Conservation (phyloP, 2,888 invertebrate genomes). For the Enchytraeus crypticus region DNA sequence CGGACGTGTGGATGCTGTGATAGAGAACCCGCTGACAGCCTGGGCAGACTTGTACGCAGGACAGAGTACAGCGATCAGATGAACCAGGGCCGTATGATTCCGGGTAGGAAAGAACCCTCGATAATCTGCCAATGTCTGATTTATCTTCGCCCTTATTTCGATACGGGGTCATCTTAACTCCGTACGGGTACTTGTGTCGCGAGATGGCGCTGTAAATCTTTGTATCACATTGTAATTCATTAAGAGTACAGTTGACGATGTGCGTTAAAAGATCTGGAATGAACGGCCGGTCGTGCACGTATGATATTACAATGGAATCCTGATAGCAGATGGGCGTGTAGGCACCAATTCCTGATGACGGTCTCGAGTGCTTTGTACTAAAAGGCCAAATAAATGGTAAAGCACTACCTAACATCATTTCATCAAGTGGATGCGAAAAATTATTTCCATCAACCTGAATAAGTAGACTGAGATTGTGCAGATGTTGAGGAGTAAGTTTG, state of each 20-base stretch:
- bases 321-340: slow-evolving; percentile 28
- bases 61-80: slow-evolving; percentile 4
- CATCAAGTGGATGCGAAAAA: slow-evolving; percentile 17
- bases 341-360: slow-evolving; percentile 24
- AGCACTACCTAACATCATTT: slow-evolving; percentile 18
- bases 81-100: slow-evolving; percentile 13
- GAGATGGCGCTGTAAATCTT: slow-evolving; percentile 27
- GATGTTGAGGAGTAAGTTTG: slow-evolving; percentile 15
- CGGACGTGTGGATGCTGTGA: slow-evolving; percentile 4
- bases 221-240: slow-evolving; percentile 22
- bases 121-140: neutral
- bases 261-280: slow-evolving; percentile 19
- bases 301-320: slow-evolving; percentile 12
- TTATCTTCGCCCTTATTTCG: neutral
- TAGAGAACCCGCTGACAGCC: slow-evolving; percentile 4
- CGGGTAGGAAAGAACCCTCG: slow-evolving; percentile 9
- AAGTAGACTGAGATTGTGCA: slow-evolving; percentile 11
- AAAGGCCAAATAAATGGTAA: slow-evolving; percentile 26
- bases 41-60: slow-evolving; percentile 9
- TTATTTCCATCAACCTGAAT: slow-evolving; percentile 17
- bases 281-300: slow-evolving; percentile 13
- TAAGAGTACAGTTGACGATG: slow-evolving; percentile 23
- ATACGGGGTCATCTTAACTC: slow-evolving; percentile 15
- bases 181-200: slow-evolving; percentile 19
- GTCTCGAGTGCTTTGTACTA: slow-evolving; percentile 18